These are phyloP conservation scores for Acrossocheilus wenchowensis DNA, from an alignment of 2,797 vertebrate species.

Conservation along the genomic window DNA sequence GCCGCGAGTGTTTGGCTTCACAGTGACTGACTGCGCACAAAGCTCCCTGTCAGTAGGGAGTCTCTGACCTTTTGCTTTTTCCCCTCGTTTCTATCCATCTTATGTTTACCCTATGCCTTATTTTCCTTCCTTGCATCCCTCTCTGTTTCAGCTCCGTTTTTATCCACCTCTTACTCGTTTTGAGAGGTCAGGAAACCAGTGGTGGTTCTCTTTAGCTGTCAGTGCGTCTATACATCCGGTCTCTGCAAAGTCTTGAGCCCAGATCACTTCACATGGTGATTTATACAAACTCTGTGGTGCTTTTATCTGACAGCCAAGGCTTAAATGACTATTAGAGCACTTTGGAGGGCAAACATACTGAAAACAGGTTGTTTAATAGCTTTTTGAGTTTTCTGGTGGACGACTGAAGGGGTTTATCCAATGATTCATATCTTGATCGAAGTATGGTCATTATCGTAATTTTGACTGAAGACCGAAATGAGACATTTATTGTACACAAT, in stretches of 20 bases:
- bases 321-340: background rate
- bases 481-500: background rate
- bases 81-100: slow-evolving; percentile 52
- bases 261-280: slow-evolving; percentile 15
- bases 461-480: background rate
- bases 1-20: slow-evolving; percentile 63
- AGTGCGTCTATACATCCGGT: background rate
- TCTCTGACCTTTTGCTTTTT: slow-evolving; percentile 75
- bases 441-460: background rate
- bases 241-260: background rate
- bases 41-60: slow-evolving; percentile 75
- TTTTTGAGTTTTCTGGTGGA: background rate
- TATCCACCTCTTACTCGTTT: background rate
- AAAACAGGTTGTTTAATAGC: background rate
- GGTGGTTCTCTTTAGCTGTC: slow-evolving; percentile 24
- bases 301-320: slow-evolving; percentile 8
- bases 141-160: slow-evolving; percentile 10
- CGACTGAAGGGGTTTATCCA: background rate
- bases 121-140: slow-evolving; percentile 47
- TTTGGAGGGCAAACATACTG: background rate
- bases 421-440: background rate
- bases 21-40: slow-evolving; percentile 72
- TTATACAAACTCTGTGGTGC: slow-evolving; percentile 10
- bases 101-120: slow-evolving; percentile 42
- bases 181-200: slow-evolving; percentile 16